Percentiles rank a stretch among this genome's conserved stretches.
These are phyloP conservation scores for Orius laevigatus DNA, from an alignment of 1,140 invertebrate species.

Conservation along the genomic window DNA sequence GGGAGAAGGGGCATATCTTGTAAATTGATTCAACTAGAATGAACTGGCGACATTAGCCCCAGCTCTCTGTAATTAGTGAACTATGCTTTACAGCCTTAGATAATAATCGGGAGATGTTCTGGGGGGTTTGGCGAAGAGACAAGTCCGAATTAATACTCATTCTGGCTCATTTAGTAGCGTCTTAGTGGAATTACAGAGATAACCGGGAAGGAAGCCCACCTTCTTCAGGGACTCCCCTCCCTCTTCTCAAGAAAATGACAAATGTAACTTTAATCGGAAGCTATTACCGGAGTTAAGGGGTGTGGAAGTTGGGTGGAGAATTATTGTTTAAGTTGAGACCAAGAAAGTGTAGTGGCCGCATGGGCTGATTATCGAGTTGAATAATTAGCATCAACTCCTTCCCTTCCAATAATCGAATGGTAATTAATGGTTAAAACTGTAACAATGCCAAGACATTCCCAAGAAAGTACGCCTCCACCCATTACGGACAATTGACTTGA, in stretches of 20 bases:
- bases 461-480: conserved; percentile 1
- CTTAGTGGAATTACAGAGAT: conserved; percentile 13
- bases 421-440: conserved; percentile 12
- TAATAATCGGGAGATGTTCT: conserved; percentile 4
- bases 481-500: conserved; percentile 12
- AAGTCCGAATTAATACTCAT: conserved; percentile 15
- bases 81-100: conserved; percentile 11
- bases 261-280: conserved; percentile 17
- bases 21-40: conserved; percentile 11
- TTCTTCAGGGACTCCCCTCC: conserved; percentile 2
- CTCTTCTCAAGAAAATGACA: conserved; percentile 11
- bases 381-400: conserved; percentile 11
- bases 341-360: conserved; percentile 9
- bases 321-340: conserved; percentile 17
- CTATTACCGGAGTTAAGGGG: conserved; percentile 9
- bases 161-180: conserved; percentile 15
- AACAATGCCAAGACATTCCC: conserved; percentile 11
- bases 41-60: conserved; percentile 10
- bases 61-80: conserved; percentile 7
- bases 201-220: conserved; percentile 1
- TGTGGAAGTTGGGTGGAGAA: conserved; percentile 11
- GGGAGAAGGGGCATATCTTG: conserved; percentile 2
- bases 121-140: conserved; percentile 3
- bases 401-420: conserved; percentile 11
- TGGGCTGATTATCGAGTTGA: conserved; percentile 10